These are phyloP conservation scores for Sorex maritimensis DNA, from an alignment of 2,797 vertebrate species.

Conservation along the genomic window DNA sequence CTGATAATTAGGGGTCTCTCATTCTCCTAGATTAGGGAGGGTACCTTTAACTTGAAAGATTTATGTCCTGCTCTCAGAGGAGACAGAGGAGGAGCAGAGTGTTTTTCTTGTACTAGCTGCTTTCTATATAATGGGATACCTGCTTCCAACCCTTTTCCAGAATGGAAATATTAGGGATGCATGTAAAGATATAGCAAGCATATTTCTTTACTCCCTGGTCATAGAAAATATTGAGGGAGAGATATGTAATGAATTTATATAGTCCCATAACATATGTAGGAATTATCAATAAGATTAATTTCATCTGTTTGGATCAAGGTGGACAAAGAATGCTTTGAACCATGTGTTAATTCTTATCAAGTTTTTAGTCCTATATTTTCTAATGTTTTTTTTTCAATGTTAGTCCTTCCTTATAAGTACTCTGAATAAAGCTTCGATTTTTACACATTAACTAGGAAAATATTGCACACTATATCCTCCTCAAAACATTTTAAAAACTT, in stretches of 20 bases:
- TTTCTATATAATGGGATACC: background rate
- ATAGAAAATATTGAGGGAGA: constrained; percentile 20
- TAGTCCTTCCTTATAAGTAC: constrained; percentile 17
- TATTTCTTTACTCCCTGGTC: background rate
- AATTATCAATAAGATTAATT: constrained; percentile 35
- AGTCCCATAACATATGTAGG: background rate
- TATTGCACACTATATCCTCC: background rate
- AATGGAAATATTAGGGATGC: background rate
- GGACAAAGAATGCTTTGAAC: background rate
- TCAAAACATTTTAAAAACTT: constrained; percentile 51
- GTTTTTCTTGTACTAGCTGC: background rate
- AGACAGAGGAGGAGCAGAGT: background rate
- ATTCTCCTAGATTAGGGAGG: background rate
- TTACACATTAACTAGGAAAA: background rate
- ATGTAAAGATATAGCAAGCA: background rate
- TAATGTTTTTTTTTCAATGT: constrained; percentile 49
- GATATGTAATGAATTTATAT: constrained; percentile 49
- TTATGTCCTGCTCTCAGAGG: background rate
- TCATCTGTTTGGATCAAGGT: constrained; percentile 36
- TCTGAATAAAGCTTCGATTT: constrained; percentile 36
- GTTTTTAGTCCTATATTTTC: background rate
- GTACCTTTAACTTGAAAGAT: background rate
- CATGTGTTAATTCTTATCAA: constrained; percentile 50
- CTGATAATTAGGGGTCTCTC: background rate
- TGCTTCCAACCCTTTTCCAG: background rate